phyloP scores from a whole-genome alignment of 2,113 vertebrate species.

The Percopsis transmontana region DNA sequence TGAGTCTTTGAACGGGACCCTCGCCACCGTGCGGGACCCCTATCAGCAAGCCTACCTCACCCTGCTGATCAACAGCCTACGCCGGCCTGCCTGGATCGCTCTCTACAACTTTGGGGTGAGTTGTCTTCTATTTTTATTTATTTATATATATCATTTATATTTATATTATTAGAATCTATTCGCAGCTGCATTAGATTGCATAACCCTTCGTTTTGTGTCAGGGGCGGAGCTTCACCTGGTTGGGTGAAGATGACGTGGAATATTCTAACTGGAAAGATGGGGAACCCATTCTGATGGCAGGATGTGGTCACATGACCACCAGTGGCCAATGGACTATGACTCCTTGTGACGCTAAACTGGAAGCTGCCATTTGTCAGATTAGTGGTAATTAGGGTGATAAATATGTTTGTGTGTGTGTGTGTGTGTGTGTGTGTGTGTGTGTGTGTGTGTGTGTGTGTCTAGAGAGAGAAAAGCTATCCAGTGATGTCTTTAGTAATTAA shows the following conservation, averaged over 20 bases:
- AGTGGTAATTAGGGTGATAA: too few species aligned
- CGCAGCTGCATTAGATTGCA: neutral
- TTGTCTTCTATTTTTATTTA: neutral
- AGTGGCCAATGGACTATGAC: conserved; percentile 85
- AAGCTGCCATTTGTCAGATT: conserved; percentile 87
- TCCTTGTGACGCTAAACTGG: conserved; percentile 84
- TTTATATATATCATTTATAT: too few species aligned
- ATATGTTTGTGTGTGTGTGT: conserved; percentile 6
- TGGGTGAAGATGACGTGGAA: conserved; percentile 81
- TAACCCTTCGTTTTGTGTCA: conserved; percentile 30
- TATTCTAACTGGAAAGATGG: conserved; percentile 88
- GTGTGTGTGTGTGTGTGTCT: conserved; percentile 9
- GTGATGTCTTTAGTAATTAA: too few species aligned
- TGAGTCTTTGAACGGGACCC: conserved; percentile 85
- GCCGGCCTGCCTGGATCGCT: conserved; percentile 86
- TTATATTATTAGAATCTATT: too few species aligned
- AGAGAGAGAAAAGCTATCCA: too few species aligned
- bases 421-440: neutral
- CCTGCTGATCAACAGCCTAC: conserved; percentile 82
- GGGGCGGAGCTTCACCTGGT: conserved; percentile 85
- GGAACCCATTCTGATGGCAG: conserved; percentile 82
- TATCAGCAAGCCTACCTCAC: conserved; percentile 91
- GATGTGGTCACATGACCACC: conserved; percentile 87
- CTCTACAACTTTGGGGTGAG: conserved; percentile 89
- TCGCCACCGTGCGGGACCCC: conserved; percentile 82